Base-by-base conservation (phyloP, 2,113 vertebrate genomes). In the Morone chrysops region DNA sequence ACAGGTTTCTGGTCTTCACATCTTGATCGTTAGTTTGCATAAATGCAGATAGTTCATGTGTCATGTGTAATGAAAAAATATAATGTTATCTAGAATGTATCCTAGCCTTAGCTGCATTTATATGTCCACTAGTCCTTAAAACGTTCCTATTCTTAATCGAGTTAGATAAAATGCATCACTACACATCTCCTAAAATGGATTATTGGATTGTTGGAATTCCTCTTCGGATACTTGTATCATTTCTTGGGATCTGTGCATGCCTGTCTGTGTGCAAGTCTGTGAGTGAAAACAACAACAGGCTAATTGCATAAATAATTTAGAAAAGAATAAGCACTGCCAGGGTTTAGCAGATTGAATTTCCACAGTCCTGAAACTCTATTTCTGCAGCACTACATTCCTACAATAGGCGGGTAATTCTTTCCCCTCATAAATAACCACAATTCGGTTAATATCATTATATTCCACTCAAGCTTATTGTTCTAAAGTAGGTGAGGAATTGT, bases 271-370 rank as follows among this genome's bases (percentile, higher is more conserved):
- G 12, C 8, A 17, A 22, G 62, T 48, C 38, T 78, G 61, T 62
- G 48, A 66, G 71, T 67, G 38, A 82, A 87, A 87, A 81, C 69
- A 82, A 79, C 82, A 90, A 70, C 76, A 59, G 78, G n/a, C 80
- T 83, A 66, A 84, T 82, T 85, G 85, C 81, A 90, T 92, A 22
- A 92, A 93, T 93, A 87, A 93, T 89, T 90, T 50, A 92, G 76
- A 66, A 78, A 81, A 71, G 74, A 91, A 88, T 87, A 86, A 87
- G 69, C 76, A 36, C 50, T 43, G 61, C 18, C 77, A 73, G 63
- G 8, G 48, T 60, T 81, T 38, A 9, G 67, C 51, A 62, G 82
- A 90, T 90, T 89, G 69, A 84, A 89, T 94, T 85, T 92, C 90
- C 57, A 6, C 25, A 40, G 66, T 57, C 62, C 62, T 72, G 68